phyloP scores from a whole-genome alignment of 2,797 vertebrate genomes.

The Scolopax rusticola region DNA sequence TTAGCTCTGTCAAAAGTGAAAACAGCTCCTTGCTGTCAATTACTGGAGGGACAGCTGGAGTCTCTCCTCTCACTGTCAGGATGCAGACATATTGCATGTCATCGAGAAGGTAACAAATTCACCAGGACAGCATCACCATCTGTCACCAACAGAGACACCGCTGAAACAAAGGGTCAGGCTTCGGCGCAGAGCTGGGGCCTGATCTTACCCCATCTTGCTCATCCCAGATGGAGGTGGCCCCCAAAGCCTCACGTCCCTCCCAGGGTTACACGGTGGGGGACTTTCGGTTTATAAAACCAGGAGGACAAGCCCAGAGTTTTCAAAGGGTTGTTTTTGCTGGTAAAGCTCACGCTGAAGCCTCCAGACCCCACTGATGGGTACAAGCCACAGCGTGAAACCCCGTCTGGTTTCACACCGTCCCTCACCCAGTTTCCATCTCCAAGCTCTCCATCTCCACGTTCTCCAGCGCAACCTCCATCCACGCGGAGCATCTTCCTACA shows the following conservation, averaged over 20 bases:
- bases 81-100: constrained; percentile 91
- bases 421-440: neutral
- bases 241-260: neutral
- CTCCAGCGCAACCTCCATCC: rapidly evolving
- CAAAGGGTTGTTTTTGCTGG: neutral
- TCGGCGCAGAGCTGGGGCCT: constrained; percentile 63
- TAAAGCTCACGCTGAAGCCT: neutral
- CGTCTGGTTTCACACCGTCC: rapidly evolving
- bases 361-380: neutral
- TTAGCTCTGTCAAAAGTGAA: constrained; percentile 77
- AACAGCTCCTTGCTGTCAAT: constrained; percentile 78
- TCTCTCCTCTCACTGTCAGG: constrained; percentile 85
- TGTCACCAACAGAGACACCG: constrained; percentile 84
- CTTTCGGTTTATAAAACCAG: neutral
- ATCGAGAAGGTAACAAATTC: constrained; percentile 92
- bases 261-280: rapidly evolving
- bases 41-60: constrained; percentile 87
- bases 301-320: neutral
- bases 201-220: constrained; percentile 36
- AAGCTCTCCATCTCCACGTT: rapidly evolving
- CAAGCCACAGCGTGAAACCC: rapidly evolving
- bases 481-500: rapidly evolving
- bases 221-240: neutral
- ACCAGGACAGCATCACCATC: constrained; percentile 89
- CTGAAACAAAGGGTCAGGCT: constrained; percentile 83